Percentiles rank a stretch among this genome's conserved stretches.
These are phyloP conservation scores for Noctua janthe DNA, from an alignment of 2,888 invertebrate genomes.

Conservation along the genomic window DNA sequence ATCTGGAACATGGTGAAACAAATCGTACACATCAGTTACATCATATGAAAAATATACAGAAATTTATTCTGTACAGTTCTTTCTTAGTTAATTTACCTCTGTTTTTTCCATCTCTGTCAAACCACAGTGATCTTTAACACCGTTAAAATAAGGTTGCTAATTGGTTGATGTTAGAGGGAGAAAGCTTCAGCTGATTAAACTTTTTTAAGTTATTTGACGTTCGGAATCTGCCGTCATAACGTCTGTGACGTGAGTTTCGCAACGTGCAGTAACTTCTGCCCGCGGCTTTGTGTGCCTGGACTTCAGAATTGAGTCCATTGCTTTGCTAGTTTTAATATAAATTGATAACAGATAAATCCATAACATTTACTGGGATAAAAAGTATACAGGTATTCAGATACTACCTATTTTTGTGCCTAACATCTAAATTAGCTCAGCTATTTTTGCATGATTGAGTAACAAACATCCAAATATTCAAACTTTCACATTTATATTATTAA, in stretches of 20 bases:
- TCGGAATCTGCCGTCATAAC: slow-evolving; percentile 17
- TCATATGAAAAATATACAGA: slow-evolving; percentile 15
- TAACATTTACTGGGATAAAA: not conserved
- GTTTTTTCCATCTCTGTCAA: not conserved
- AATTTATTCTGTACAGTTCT: not conserved
- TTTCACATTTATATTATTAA: not conserved
- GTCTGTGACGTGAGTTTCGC: not conserved
- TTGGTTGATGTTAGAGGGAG: not conserved
- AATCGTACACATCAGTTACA: slow-evolving; percentile 43
- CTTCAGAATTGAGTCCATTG: not conserved
- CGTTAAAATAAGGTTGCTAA: not conserved
- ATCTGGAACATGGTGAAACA: slow-evolving; percentile 15
- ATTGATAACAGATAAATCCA: not conserved
- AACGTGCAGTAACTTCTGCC: not conserved
- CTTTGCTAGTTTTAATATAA: not conserved
- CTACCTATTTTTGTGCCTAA: not conserved
- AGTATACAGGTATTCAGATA: not conserved
- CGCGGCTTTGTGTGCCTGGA: not conserved
- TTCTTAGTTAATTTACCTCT: not conserved
- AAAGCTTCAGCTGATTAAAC: slow-evolving; percentile 6
- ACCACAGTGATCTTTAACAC: not conserved
- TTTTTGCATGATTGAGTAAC: not conserved
- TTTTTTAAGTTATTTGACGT: slow-evolving; percentile 44
- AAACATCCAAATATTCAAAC: not conserved
- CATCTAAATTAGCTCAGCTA: not conserved